Base-by-base conservation (phyloP, 2,113 vertebrate species). In the Thomomys bottae region DNA sequence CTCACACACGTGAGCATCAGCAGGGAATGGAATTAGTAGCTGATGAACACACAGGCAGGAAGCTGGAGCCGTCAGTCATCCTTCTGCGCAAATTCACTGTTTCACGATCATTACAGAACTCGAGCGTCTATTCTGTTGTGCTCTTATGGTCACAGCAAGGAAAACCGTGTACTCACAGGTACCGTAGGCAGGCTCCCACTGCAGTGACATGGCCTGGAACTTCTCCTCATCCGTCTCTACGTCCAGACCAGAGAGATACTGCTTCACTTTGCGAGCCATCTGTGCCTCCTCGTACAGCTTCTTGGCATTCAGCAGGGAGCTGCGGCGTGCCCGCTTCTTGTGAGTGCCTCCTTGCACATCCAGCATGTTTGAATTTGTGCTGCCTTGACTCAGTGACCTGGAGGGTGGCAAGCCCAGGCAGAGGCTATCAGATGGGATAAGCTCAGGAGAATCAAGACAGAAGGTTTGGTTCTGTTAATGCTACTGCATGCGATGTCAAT, bases 271-370 rank as follows among this genome's bases (percentile, higher is more conserved):
- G 63, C 99, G 97, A 0, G 99, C 99, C 99, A 99, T 99, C 95
- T 99, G 99, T 1, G 99, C 99, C 32, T 99, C 99, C 95, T 99
- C 99, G 0, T 99, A 99, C 2, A 99, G 98, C 95, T 99, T 99
- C 98, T 99, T 99, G 78, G 99, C 99, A 0, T 99, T 99, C 15
- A 99, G 98, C 0, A 99, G 98, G 0, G 99, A 99, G 97, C 99
- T 99, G 93, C 99, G 98, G 0, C 99, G 98, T 3, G 98, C 98
- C 0, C 99, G 98, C 95, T 99, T 99, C 95, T 99, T 99, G 95
- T 99, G 99, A 36, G 98, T 98, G 0, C 98, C 98, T 72, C 98
- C 99, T 94, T 99, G 99, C 24, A 99, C 98, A 24, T 99, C 99
- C 91, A 99, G 96, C 98, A 99, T 98, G 97, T 99, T 99, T 1